phyloP scores from a whole-genome alignment of 2,797 vertebrate species.

The Pseudopleuronectes americanus region DNA sequence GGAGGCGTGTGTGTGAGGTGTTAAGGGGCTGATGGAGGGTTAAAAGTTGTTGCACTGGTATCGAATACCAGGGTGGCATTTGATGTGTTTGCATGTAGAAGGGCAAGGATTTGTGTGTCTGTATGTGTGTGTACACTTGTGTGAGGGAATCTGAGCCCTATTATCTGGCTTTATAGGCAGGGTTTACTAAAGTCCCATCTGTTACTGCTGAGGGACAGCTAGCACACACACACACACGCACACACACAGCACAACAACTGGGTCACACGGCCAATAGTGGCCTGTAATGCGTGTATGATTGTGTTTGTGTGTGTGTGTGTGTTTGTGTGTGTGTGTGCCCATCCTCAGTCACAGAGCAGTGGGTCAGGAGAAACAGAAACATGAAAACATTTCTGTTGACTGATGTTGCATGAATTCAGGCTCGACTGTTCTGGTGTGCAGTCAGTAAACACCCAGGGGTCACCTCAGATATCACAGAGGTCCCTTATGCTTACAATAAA shows the following conservation, averaged over 20 bases:
- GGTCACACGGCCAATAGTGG: conserved; percentile 29
- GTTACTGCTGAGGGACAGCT: conserved; percentile 48
- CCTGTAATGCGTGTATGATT: conserved; percentile 32
- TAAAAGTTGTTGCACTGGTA: conserved; percentile 20
- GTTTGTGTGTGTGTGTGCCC: conserved; percentile 31
- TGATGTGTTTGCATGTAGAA: conserved; percentile 11
- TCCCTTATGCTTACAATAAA: too few relatives aligned
- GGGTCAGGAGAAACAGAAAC: conserved; percentile 13
- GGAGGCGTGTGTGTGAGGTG: conserved; percentile 3
- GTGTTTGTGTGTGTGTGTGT: conserved; percentile 24
- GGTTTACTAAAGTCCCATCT: conserved; percentile 75
- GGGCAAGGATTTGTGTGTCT: conserved; percentile 39
- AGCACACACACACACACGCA: conserved; percentile 37
- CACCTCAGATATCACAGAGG: neutral
- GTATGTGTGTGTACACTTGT: conserved; percentile 23
- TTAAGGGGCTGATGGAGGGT: conserved; percentile 3
- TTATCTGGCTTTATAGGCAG: conserved; percentile 69
- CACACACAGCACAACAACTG: conserved; percentile 28
- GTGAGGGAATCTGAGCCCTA: conserved; percentile 63
- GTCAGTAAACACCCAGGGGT: neutral
- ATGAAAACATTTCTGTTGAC: too few relatives aligned
- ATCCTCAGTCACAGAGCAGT: conserved; percentile 23
- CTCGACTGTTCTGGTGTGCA: neutral
- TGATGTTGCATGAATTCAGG: conserved; percentile 12
- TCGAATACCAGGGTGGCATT: conserved; percentile 43